Percentiles rank a stretch among this genome's conserved stretches.
These are phyloP conservation scores for Tenodera sinensis DNA, from an alignment of 2,888 invertebrate species.

Conservation along the genomic window DNA sequence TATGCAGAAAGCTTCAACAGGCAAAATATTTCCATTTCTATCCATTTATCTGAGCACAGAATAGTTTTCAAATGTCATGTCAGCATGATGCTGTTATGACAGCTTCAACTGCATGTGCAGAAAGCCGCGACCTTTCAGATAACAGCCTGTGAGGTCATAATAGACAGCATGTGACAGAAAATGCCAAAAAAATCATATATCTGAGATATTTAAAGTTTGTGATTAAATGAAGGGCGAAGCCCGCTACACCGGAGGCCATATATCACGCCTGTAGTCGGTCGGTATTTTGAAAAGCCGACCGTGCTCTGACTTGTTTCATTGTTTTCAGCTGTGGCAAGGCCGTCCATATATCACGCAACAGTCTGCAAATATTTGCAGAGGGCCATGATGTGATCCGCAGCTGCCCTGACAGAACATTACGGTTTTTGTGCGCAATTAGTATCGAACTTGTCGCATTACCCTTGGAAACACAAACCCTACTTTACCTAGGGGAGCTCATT, in stretches of 20 bases:
- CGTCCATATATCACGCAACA: neutral
- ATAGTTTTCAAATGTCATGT: too few species aligned
- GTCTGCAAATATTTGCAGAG: neutral
- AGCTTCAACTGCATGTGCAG: neutral
- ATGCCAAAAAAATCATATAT: neutral
- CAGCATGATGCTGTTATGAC: neutral
- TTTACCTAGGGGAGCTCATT: neutral
- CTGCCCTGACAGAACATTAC: neutral
- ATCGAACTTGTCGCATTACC: neutral
- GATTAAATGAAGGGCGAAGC: neutral
- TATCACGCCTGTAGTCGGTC: neutral
- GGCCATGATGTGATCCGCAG: neutral
- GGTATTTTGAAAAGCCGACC: neutral
- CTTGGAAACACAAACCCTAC: neutral
- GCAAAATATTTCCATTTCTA: too few species aligned
- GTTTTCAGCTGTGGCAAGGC: neutral
- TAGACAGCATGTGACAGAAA: neutral
- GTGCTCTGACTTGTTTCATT: neutral
- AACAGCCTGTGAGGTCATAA: neutral
- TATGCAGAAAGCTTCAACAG: too few species aligned
- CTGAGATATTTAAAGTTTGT: neutral
- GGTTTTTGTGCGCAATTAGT: neutral
- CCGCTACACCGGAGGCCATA: neutral
- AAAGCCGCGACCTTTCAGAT: neutral
- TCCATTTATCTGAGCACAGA: too few species aligned